Evolutionary conservation across 1,140 invertebrate species (phyloP).

Genomic region (Agrilus planipennis): DNA sequence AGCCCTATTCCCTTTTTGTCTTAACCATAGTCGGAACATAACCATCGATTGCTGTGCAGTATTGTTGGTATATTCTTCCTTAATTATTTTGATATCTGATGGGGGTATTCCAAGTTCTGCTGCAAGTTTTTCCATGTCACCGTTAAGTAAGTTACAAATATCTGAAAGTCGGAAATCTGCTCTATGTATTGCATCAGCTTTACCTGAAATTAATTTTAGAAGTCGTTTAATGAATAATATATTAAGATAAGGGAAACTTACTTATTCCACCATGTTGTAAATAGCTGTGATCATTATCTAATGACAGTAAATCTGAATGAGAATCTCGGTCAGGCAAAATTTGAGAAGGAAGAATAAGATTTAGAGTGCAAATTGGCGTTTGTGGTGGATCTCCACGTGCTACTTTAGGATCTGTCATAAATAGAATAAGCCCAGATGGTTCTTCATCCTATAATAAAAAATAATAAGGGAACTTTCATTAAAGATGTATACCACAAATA

Average conservation of each 20-base stretch:
- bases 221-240: no score
- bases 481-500: background rate
- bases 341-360: constrained; percentile 71
- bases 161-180: constrained; percentile 67
- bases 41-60: constrained; percentile 62
- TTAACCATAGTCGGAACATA: constrained; percentile 57
- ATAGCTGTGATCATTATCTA: constrained; percentile 55
- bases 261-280: constrained; percentile 43
- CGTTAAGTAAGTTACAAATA: constrained; percentile 61
- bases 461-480: constrained; percentile 2
- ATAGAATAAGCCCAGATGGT: constrained; percentile 75
- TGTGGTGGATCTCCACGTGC: constrained; percentile 71
- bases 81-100: constrained; percentile 58
- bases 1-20: constrained; percentile 50
- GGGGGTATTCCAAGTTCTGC: constrained; percentile 53
- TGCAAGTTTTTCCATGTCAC: constrained; percentile 66
- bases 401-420: constrained; percentile 89
- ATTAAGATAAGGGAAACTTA: constrained; percentile 28
- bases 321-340: constrained; percentile 57
- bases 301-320: constrained; percentile 56
- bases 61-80: constrained; percentile 56
- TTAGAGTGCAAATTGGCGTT: constrained; percentile 82
- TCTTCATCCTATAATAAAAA: constrained; percentile 47
- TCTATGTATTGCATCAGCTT: constrained; percentile 56
- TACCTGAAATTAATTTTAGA: constrained; percentile 20